Conservation (phyloP, 2,113 vertebrate genomes). For the Atlantisia rogersi region DNA sequence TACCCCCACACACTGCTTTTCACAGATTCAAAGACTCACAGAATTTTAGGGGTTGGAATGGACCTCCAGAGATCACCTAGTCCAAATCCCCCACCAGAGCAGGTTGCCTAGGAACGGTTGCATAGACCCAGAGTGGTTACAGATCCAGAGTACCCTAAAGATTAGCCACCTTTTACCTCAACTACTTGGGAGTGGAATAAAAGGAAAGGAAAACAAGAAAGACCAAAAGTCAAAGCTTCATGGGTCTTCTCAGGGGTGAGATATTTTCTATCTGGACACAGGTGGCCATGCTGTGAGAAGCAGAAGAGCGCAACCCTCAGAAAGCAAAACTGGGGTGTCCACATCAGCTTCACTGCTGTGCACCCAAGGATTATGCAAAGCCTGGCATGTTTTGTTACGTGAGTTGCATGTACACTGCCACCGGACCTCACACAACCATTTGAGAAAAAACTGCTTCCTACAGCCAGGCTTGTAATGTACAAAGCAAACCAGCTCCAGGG, state of each 20-base stretch:
- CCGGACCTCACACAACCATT: background rate
- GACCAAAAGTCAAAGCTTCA: background rate
- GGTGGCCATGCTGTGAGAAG: background rate
- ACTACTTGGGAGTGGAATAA: background rate
- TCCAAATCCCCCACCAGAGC: no score
- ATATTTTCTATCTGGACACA: background rate
- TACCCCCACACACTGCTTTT: background rate
- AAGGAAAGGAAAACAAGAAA: background rate
- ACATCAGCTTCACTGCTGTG: background rate
- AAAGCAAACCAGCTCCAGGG: background rate
- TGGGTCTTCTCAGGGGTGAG: accelerated
- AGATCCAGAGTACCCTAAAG: background rate
- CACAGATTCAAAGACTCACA: no score
- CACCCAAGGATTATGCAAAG: background rate
- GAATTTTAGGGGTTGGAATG: no score
- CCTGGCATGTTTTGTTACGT: accelerated
- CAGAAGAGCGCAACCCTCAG: background rate
- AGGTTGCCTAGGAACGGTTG: no score
- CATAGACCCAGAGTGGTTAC: background rate
- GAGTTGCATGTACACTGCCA: background rate
- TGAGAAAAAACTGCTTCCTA: background rate
- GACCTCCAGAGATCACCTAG: no score
- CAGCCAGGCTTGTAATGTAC: background rate
- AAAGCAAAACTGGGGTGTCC: background rate
- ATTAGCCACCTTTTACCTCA: background rate